These are phyloP conservation scores for Neosilurus hyrtlii DNA, from an alignment of 2,797 vertebrate genomes.

Conservation along the genomic window DNA sequence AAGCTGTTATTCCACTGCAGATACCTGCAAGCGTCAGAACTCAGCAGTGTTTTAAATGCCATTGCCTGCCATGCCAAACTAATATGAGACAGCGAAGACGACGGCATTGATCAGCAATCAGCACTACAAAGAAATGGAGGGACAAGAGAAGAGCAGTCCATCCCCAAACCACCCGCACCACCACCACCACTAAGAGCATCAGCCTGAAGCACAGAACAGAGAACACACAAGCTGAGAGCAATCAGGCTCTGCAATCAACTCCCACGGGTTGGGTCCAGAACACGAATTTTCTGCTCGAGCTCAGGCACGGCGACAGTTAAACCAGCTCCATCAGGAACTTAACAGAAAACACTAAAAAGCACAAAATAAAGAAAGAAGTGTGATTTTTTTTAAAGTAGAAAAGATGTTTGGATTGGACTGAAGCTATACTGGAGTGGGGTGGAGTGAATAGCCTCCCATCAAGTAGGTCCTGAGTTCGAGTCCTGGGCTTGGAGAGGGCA, in stretches of 20 bases:
- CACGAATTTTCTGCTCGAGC: constrained; percentile 12
- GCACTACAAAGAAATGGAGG: not conserved
- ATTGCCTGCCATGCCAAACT: not conserved
- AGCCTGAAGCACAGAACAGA: too few relatives aligned
- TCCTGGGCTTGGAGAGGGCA: too few relatives aligned
- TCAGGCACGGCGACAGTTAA: not conserved
- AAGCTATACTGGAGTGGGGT: not conserved
- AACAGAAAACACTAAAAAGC: not conserved
- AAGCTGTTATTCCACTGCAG: too few relatives aligned
- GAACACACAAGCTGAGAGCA: constrained; percentile 10
- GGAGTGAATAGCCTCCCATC: too few relatives aligned
- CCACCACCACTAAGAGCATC: not conserved
- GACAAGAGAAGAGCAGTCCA: not conserved
- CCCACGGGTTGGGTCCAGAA: constrained; percentile 6
- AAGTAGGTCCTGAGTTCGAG: too few relatives aligned
- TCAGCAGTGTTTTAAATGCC: not conserved
- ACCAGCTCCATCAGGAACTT: not conserved
- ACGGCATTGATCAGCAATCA: not conserved
- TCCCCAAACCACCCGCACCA: not conserved
- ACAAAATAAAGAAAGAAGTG: not conserved
- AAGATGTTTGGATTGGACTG: not conserved
- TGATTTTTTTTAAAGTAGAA: not conserved
- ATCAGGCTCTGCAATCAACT: constrained; percentile 8
- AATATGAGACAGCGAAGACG: not conserved
- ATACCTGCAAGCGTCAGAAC: not conserved